Evolutionary conservation across 2,888 invertebrate genomes (phyloP).

Genomic region (Eueremaeus valkanovi): DNA sequence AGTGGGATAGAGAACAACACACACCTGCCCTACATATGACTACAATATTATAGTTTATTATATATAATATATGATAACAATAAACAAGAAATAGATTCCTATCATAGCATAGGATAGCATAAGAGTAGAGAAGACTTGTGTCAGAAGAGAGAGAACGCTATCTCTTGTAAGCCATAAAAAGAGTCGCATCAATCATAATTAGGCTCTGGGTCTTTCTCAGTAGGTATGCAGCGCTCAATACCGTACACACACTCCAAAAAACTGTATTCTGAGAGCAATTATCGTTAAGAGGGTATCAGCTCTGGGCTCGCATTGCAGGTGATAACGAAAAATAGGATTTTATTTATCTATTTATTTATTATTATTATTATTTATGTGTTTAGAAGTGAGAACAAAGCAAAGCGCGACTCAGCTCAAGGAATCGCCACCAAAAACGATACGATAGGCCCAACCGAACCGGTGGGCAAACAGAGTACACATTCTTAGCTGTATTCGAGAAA

Average conservation of each 20-base stretch:
- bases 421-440: neutral
- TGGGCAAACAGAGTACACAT: too few relatives aligned
- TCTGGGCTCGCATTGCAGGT: neutral
- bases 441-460: too few relatives aligned
- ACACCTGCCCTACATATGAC: conserved; percentile 26
- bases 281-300: conserved; percentile 5
- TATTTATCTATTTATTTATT: conserved; percentile 1
- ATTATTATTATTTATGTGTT: conserved; percentile 22
- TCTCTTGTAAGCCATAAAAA: neutral
- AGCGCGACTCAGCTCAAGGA: neutral
- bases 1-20: neutral
- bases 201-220: neutral
- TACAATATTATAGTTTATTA: neutral
- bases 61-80: conserved; percentile 12
- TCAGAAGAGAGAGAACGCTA: neutral
- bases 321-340: neutral
- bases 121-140: too few relatives aligned
- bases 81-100: neutral
- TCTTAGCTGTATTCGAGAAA: too few relatives aligned
- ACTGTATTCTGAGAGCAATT: neutral
- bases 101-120: too few relatives aligned
- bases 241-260: neutral
- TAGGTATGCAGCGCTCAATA: neutral
- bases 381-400: too few relatives aligned
- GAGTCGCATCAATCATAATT: conserved; percentile 26